Evolutionary conservation across 2,113 vertebrate species (phyloP).

Genomic region (Crotophaga sulcirostris): DNA sequence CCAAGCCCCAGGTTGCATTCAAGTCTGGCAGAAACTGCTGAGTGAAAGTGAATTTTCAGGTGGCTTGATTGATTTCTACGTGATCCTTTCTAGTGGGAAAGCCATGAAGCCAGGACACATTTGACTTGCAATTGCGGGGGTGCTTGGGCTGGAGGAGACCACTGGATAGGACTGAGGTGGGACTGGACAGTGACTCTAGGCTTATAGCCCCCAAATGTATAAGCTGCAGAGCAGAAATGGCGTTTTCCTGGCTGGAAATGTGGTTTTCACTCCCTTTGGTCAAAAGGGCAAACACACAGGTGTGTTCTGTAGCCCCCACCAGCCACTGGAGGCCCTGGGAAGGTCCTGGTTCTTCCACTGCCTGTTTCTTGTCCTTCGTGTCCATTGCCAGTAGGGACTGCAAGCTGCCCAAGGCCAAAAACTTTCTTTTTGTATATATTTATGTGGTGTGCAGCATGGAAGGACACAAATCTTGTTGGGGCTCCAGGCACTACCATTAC

Average conservation of each 20-base stretch:
- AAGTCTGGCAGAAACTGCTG: not conserved
- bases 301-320: not conserved
- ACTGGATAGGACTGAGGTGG: not conserved
- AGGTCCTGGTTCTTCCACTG: not conserved
- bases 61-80: constrained; percentile 1
- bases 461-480: not conserved
- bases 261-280: not conserved
- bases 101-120: not conserved
- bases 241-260: not conserved
- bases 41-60: not conserved
- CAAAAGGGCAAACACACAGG: not conserved
- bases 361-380: rapidly evolving
- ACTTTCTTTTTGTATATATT: not conserved
- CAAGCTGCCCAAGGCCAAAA: not conserved
- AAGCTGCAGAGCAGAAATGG: not conserved
- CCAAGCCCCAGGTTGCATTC: not conserved
- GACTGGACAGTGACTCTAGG: not conserved
- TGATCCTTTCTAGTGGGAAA: not conserved
- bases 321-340: not conserved
- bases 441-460: not conserved
- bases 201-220: not conserved
- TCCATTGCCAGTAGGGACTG: not conserved
- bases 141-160: not conserved
- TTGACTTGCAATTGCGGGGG: not conserved
- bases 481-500: not conserved